phyloP scores from a whole-genome alignment of 2,888 invertebrate species.

The Deilephila elpenor region DNA sequence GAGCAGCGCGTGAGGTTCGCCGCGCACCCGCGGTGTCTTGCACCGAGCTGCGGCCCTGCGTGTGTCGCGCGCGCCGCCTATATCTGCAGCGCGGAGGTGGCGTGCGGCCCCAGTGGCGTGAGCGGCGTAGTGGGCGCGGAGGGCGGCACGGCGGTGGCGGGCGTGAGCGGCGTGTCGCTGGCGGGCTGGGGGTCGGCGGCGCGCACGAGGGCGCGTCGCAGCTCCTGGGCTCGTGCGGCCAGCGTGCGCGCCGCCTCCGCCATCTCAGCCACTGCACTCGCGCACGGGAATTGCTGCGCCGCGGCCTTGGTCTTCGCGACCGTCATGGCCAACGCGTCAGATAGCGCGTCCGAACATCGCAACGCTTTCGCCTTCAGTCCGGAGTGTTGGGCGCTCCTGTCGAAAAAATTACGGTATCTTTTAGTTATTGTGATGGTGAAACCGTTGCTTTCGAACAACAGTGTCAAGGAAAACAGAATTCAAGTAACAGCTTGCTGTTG shows the following conservation, averaged over 20 bases:
- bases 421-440: neutral
- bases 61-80: conserved; percentile 42
- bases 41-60: conserved; percentile 10
- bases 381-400: conserved; percentile 90
- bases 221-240: conserved; percentile 92
- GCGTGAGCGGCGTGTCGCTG: conserved; percentile 63
- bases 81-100: conserved; percentile 72
- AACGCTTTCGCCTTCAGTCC: conserved; percentile 90
- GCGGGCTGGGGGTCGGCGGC: conserved; percentile 83
- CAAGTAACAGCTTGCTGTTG: neutral
- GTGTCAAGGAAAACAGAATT: neutral
- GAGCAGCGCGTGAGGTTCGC: too few relatives aligned
- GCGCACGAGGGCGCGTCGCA: conserved; percentile 90
- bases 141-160: conserved; percentile 67
- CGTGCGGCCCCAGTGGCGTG: conserved; percentile 68
- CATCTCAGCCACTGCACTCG: conserved; percentile 96
- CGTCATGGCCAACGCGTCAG: conserved; percentile 91
- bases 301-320: conserved; percentile 96
- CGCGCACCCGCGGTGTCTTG: too few relatives aligned
- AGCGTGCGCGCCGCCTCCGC: conserved; percentile 95
- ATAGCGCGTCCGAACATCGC: conserved; percentile 91
- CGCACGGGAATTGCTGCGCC: conserved; percentile 96
- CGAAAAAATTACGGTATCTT: conserved; percentile 27
- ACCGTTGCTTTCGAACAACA: neutral
- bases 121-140: conserved; percentile 66